Base-by-base conservation (phyloP, 2,797 vertebrate genomes). In the Acrossocheilus wenchowensis region DNA sequence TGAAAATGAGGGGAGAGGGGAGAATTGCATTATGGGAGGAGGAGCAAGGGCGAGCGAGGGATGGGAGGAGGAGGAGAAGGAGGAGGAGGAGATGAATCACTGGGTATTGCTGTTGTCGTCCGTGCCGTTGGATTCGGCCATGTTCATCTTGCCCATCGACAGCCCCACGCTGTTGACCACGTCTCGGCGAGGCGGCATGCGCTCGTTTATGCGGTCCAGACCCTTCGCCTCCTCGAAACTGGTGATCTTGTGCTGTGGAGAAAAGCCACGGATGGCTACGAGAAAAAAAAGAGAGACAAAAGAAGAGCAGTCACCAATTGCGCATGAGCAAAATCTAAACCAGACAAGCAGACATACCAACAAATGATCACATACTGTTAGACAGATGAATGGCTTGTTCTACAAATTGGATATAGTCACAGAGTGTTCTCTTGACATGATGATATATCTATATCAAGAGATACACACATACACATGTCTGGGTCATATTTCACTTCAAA, bases 91-190 rank as follows among this genome's bases (percentile, higher is more conserved):
- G 78, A 78, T 84, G 92, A 88, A 93, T 96, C 95, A 96, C 95
- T 96, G 95, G 90, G 96, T 95, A 94, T 96, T 96, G 94, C 96
- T 96, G 95, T 96, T 96, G 94, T 94, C 96, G 88, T 96, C 96
- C 41, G 95, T 96, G 85, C 96, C 96, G 15, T 96, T 96, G 92
- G 95, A 93, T 91, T 96, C 95, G 4, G 94, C 94, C 94, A 96
- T 94, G 93, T 95, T 95, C 95, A 96, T 95, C 90, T 95, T 94
- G 78, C 95, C 95, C 95, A 96, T 95, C 17, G 95, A 95, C 89
- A 96, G 90, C 41, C 95, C 96, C 91, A 96, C 94, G 10, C 95
- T 95, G 94, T 94, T 95, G 89, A 96, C 93, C 23, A 88, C 93
- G 1, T 96, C 95, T 3, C 95, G 93, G 2, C 96, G 93, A 0